Percentiles rank a stretch among this genome's conserved stretches.
phyloP scores from a whole-genome alignment of 1,140 invertebrate species.

The Bombus affinis region DNA sequence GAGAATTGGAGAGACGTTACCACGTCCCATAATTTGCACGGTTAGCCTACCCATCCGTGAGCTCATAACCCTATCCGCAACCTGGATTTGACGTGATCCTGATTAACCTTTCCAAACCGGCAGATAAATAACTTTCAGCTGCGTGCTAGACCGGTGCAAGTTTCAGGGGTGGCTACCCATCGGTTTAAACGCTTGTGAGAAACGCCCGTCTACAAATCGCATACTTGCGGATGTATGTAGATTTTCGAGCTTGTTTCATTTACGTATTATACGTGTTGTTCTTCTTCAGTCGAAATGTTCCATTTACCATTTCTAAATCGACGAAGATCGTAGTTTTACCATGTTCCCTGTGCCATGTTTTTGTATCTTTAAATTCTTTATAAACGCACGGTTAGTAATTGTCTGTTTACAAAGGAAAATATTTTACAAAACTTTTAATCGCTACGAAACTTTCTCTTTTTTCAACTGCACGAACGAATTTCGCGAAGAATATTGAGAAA shows the following conservation, averaged over 20 bases:
- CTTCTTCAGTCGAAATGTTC: not conserved
- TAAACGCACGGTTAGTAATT: too few relatives aligned
- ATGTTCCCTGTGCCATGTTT: too few relatives aligned
- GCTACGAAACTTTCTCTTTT: too few relatives aligned
- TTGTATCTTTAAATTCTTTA: too few relatives aligned
- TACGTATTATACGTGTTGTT: not conserved
- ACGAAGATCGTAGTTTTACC: too few relatives aligned
- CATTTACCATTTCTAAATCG: not conserved
- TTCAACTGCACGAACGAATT: too few relatives aligned
- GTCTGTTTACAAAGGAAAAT: too few relatives aligned
- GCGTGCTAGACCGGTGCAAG: not conserved
- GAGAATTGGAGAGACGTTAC: not conserved
- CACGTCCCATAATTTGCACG: slow-evolving; percentile 16
- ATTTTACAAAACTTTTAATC: too few relatives aligned
- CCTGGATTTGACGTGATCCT: slow-evolving; percentile 22
- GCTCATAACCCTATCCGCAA: not conserved
- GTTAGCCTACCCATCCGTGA: slow-evolving; percentile 6
- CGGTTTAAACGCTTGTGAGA: not conserved
- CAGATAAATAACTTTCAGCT: not conserved
- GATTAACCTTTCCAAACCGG: slow-evolving; percentile 35
- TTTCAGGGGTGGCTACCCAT: not conserved
- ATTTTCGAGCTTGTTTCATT: too few relatives aligned
- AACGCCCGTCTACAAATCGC: not conserved
- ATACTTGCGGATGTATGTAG: too few relatives aligned
- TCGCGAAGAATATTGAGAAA: too few relatives aligned